Percentiles rank a stretch among this genome's conserved stretches.
These are phyloP conservation scores for Papilio demoleus DNA, from an alignment of 2,888 invertebrate genomes.

Conservation along the genomic window DNA sequence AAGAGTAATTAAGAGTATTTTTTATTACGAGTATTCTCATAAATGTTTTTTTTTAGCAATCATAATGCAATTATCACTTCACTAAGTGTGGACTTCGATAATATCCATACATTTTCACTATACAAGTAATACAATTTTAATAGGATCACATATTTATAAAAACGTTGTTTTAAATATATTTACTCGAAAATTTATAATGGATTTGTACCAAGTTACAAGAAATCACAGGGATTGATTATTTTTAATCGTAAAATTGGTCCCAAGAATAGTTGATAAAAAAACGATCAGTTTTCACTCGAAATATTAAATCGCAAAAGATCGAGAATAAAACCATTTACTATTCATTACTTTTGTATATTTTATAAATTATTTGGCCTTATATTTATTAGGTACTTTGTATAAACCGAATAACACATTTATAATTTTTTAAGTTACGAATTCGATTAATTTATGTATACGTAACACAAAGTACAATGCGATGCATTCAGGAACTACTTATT, in stretches of 20 bases:
- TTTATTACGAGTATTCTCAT: slow-evolving; percentile 40
- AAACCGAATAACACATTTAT: neutral
- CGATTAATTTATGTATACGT: neutral
- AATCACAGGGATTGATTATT: slow-evolving; percentile 27
- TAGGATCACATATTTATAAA: neutral
- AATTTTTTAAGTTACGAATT: neutral
- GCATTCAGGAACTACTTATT: slow-evolving; percentile 30
- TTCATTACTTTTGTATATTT: neutral
- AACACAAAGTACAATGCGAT: slow-evolving; percentile 19
- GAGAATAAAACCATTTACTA: slow-evolving; percentile 8
- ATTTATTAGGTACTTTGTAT: neutral
- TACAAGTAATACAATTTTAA: neutral
- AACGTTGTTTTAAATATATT: neutral
- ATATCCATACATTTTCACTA: neutral
- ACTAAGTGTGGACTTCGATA: neutral
- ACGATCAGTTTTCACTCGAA: neutral
- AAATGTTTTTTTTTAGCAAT: slow-evolving; percentile 15
- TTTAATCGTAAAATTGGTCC: slow-evolving; percentile 22
- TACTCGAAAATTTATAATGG: neutral
- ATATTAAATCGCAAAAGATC: slow-evolving; percentile 2
- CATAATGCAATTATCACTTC: slow-evolving; percentile 3
- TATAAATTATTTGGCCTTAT: neutral
- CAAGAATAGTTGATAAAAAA: slow-evolving; percentile 10
- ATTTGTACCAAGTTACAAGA: neutral
- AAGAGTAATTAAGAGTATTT: slow-evolving; percentile 37